phyloP scores from a whole-genome alignment of 1,140 invertebrate species.

The Laodelphax striatellus region DNA sequence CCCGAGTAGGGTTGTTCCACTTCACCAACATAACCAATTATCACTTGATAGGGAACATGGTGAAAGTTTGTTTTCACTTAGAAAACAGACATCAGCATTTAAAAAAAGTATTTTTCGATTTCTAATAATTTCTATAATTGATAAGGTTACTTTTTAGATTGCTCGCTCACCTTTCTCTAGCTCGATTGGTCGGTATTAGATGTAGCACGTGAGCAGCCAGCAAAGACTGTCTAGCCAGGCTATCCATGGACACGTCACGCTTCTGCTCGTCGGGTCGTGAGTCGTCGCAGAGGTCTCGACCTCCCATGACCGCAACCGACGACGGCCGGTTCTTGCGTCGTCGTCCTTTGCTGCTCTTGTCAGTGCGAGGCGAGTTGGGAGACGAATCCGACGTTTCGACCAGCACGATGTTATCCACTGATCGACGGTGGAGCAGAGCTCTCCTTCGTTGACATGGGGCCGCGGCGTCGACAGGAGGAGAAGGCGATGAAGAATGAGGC shows the following conservation, averaged over 20 bases:
- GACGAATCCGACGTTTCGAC: conserved; percentile 19
- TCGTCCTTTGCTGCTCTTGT: background rate
- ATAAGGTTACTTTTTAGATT: background rate
- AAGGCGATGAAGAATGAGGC: conserved; percentile 1
- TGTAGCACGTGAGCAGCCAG: conserved; percentile 64
- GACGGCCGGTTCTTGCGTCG: conserved; percentile 17
- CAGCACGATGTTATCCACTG: conserved; percentile 22
- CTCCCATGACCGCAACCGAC: conserved; percentile 12
- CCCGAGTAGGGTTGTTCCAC: no score
- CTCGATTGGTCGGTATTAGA: conserved; percentile 65
- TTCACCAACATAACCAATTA: no score
- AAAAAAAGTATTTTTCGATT: no score
- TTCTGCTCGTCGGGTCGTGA: background rate
- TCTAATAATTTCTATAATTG: no score
- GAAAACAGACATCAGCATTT: no score
- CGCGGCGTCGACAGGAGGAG: background rate
- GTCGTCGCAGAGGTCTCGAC: conserved; percentile 4
- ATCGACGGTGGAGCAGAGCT: conserved; percentile 17
- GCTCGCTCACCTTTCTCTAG: conserved; percentile 49
- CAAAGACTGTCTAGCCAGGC: conserved; percentile 55
- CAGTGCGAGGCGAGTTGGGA: conserved; percentile 14
- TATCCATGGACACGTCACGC: conserved; percentile 45
- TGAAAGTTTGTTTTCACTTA: no score
- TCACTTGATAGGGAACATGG: no score
- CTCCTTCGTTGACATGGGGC: conserved; percentile 6